Base-by-base conservation (phyloP, 2,888 invertebrate genomes). In the Xestobium rufovillosum region DNA sequence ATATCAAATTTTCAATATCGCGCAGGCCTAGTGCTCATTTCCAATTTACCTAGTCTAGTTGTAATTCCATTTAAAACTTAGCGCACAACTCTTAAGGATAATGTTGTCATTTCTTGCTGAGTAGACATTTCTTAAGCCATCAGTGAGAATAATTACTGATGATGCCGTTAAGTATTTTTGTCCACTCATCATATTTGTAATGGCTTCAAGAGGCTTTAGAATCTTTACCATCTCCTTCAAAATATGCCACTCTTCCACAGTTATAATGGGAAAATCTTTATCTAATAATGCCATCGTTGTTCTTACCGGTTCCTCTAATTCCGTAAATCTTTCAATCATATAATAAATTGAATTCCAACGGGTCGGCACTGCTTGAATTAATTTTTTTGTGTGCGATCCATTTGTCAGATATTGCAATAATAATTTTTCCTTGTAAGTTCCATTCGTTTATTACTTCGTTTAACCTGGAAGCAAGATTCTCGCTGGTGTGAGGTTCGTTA, bases 131-230 rank as follows among this genome's bases (percentile, higher is more conserved):
- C 12, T 35, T 32, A 38, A 41, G 19, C 31, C 50, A 34, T 31
- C 41, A 30, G 15, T 44, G 25, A 39, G 41, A 31, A 45, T 48
- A 41, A 35, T 44, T 36, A 34, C 48, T 41, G 27, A 40, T 28
- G 44, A 52, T 40, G 40, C 45, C 8, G 43, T 38, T 33, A 47
- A 38, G 26, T 49, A 48, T 3, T 43, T 42, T 42, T 55, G 39
- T 4, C 54, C 53, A 41, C 49, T 46, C 9, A 53, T 28, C 4
- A 39, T 31, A 30, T 44, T 44, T 4, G 55, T 55, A n/a, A 48
- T 47, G 3, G 41, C 28, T 40, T 49, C 46, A 29, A 57, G 49
- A 4, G 50, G 51, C 29, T 45, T 26, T 15, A 56, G 39, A 26
- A 53, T 39, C 27, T 33, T 8, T 4, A 34, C 29, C n/a, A 53